Evolutionary conservation across 2,888 invertebrate species (phyloP).

Genomic region (Kryphioiulus occultus): DNA sequence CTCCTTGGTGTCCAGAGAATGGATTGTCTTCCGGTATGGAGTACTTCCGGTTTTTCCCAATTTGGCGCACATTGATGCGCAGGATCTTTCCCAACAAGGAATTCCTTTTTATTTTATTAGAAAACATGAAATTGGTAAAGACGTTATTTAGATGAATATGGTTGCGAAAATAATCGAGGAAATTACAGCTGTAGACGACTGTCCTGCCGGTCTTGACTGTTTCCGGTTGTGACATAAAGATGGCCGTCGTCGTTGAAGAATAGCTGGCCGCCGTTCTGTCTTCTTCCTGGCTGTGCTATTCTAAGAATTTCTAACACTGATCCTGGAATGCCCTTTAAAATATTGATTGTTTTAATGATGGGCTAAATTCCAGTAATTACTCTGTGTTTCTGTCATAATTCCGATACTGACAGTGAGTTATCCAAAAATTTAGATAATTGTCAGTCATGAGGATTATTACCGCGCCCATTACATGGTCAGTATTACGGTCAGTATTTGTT

Average conservation of each 20-base stretch:
- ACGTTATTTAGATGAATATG: not conserved
- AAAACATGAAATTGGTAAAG: not conserved
- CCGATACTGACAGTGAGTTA: no score
- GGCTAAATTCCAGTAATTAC: no score
- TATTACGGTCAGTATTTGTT: no score
- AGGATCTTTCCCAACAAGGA: slow-evolving; percentile 8
- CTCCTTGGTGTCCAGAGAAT: not conserved
- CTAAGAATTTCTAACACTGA: not conserved
- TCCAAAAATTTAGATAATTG: no score
- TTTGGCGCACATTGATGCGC: not conserved
- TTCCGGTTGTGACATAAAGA: slow-evolving; percentile 45
- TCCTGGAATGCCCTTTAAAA: no score
- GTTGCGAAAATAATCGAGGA: not conserved
- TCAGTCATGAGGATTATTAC: no score
- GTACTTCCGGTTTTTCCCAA: slow-evolving; percentile 3
- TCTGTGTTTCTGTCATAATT: no score
- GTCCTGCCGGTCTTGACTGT: not conserved
- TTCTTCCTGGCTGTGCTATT: slow-evolving; percentile 32
- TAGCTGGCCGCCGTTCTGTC: slow-evolving; percentile 47
- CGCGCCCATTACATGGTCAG: no score
- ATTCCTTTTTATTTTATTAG: not conserved
- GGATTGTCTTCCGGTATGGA: slow-evolving; percentile 21
- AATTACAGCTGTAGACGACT: slow-evolving; percentile 23
- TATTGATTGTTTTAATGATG: no score
- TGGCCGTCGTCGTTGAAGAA: slow-evolving; percentile 44